Percentiles rank a stretch among this genome's conserved stretches.
Conservation (phyloP, 2,888 invertebrate genomes). For the Asteroscopus sphinx region DNA sequence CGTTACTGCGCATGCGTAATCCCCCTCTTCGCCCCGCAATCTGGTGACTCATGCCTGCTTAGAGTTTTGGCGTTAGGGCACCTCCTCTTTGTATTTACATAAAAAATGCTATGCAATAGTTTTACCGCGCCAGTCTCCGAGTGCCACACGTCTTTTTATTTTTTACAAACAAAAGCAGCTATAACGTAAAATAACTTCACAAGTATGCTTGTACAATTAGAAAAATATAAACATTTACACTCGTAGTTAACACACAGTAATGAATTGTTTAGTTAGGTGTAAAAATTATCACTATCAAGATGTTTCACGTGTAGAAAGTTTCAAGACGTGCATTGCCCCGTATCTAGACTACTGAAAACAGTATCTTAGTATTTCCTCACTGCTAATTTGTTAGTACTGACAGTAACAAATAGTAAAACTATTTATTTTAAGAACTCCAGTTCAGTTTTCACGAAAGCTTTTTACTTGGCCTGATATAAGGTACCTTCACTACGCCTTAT, state of each 20-base stretch:
- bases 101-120: too few species aligned
- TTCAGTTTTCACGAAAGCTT: slow-evolving; percentile 34
- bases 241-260: not conserved
- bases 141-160: too few species aligned
- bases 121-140: too few species aligned
- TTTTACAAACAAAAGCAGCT: too few species aligned
- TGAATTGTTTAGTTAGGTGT: slow-evolving; percentile 3
- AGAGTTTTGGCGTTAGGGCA: too few species aligned
- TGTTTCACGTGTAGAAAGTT: slow-evolving; percentile 11
- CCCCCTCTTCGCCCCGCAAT: too few species aligned
- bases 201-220: too few species aligned
- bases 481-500: slow-evolving; percentile 53
- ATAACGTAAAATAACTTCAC: too few species aligned
- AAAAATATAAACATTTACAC: not conserved
- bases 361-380: slow-evolving; percentile 1
- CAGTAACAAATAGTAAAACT: not conserved
- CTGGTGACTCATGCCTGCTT: too few species aligned
- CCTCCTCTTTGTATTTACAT: too few species aligned
- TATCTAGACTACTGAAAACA: slow-evolving; percentile 10
- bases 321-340: slow-evolving; percentile 6
- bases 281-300: slow-evolving; percentile 6
- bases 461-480: slow-evolving; percentile 41
- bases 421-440: not conserved
- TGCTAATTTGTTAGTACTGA: too few species aligned
- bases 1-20: too few species aligned